Evolutionary conservation across 2,888 invertebrate genomes (phyloP).

Genomic region (Limulus polyphemus): DNA sequence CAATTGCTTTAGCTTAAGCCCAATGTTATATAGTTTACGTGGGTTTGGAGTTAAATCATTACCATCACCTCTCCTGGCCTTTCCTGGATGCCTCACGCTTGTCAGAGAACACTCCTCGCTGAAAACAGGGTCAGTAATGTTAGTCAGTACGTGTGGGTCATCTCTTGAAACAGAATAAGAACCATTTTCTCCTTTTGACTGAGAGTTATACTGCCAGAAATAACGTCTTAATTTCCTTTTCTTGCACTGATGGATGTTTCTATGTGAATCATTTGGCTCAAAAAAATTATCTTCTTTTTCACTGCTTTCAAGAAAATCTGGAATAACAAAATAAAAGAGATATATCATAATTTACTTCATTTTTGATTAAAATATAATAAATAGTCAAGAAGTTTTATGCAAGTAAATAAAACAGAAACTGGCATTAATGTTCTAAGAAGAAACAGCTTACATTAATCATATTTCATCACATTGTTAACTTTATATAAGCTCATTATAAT

Average conservation of each 20-base stretch:
- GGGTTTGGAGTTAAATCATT: conserved; percentile 95
- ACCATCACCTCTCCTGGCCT: conserved; percentile 91
- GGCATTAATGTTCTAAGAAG: too few relatives aligned
- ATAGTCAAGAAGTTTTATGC: too few relatives aligned
- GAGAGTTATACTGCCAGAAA: conserved; percentile 99
- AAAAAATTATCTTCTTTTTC: too few relatives aligned
- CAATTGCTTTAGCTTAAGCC: conserved; percentile 79
- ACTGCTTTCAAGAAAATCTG: too few relatives aligned
- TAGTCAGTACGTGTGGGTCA: conserved; percentile 81
- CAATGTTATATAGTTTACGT: conserved; percentile 74
- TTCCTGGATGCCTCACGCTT: conserved; percentile 47
- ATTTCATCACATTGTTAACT: too few relatives aligned
- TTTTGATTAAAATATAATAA: too few relatives aligned
- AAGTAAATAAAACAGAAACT: too few relatives aligned
- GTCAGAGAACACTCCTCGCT: conserved; percentile 79
- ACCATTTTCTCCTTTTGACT: conserved; percentile 96
- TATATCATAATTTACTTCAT: too few relatives aligned
- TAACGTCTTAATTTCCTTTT: conserved; percentile 50
- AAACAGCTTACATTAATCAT: too few relatives aligned
- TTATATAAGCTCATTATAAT: too few relatives aligned
- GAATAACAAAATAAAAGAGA: too few relatives aligned
- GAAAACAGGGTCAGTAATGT: conserved; percentile 89
- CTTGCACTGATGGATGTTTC: conserved; percentile 3
- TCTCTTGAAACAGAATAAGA: conserved; percentile 36
- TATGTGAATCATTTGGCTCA: conserved; percentile 1